These are phyloP conservation scores for Platycnemis pennipes DNA, from an alignment of 2,888 invertebrate genomes.

Conservation along the genomic window DNA sequence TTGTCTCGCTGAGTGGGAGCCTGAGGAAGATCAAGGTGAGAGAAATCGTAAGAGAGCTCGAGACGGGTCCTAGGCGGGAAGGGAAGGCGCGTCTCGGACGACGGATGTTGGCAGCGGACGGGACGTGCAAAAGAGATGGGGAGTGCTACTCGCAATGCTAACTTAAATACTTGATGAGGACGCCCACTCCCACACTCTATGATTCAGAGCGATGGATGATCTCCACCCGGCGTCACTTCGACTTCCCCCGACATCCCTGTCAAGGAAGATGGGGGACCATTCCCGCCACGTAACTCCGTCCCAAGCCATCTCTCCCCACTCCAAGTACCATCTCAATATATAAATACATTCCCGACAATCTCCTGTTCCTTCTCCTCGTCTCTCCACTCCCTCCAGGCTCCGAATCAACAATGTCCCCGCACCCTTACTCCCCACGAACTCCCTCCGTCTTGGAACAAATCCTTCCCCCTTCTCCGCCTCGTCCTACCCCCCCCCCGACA, in stretches of 20 bases:
- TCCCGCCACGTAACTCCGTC: not conserved
- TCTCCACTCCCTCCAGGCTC: not conserved
- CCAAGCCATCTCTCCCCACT: not conserved
- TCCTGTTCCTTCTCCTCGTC: not conserved
- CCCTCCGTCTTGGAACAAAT: not conserved
- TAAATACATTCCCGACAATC: not conserved
- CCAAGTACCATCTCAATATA: conserved; percentile 8
- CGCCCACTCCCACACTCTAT: conserved; percentile 49
- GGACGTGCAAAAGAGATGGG: not conserved
- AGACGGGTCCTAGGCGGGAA: not conserved
- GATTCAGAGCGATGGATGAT: conserved; percentile 60
- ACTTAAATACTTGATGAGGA: conserved; percentile 59
- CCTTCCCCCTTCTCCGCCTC: not conserved
- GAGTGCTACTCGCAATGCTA: conserved; percentile 47
- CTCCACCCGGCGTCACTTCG: not conserved
- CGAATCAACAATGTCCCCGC: not conserved
- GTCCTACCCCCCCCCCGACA: no score
- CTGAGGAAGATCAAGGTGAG: not conserved
- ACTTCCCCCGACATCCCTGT: not conserved
- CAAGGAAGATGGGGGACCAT: not conserved
- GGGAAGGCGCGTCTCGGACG: not conserved
- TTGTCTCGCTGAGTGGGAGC: not conserved
- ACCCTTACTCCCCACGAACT: not conserved
- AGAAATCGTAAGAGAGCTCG: not conserved
- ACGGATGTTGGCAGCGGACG: not conserved